phyloP scores from a whole-genome alignment of 2,797 vertebrate species.

The Ciconia nigra region DNA sequence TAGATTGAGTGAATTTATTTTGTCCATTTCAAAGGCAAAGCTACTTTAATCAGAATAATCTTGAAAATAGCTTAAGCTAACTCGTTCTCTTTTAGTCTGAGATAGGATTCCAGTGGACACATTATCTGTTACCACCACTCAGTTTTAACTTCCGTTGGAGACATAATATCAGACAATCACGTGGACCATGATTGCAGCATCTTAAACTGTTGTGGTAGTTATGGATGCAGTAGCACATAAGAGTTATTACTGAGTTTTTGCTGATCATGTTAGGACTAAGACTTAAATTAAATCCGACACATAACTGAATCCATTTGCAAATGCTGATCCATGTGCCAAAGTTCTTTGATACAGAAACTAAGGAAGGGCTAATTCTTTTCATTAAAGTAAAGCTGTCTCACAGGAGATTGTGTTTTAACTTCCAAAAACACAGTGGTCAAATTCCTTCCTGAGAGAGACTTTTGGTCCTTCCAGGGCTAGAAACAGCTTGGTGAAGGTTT shows the following conservation, averaged over 20 bases:
- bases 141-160: neutral
- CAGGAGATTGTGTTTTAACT: neutral
- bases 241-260: neutral
- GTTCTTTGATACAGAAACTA: neutral
- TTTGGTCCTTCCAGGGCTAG: neutral
- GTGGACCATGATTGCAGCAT: accelerated
- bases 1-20: neutral
- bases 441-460: neutral
- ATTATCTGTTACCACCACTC: neutral
- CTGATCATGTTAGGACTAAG: neutral
- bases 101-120: neutral
- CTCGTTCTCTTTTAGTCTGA: neutral
- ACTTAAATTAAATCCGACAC: neutral
- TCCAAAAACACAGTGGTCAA: neutral
- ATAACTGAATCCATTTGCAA: neutral
- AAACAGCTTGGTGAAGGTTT: neutral
- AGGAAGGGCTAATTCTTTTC: neutral
- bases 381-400: neutral
- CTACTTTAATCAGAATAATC: neutral
- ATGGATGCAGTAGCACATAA: neutral
- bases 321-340: neutral
- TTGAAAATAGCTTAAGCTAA: neutral
- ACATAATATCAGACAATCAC: accelerated
- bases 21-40: neutral
- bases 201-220: neutral